phyloP scores from a whole-genome alignment of 2,113 vertebrate genomes.

The Callospermophilus lateralis region DNA sequence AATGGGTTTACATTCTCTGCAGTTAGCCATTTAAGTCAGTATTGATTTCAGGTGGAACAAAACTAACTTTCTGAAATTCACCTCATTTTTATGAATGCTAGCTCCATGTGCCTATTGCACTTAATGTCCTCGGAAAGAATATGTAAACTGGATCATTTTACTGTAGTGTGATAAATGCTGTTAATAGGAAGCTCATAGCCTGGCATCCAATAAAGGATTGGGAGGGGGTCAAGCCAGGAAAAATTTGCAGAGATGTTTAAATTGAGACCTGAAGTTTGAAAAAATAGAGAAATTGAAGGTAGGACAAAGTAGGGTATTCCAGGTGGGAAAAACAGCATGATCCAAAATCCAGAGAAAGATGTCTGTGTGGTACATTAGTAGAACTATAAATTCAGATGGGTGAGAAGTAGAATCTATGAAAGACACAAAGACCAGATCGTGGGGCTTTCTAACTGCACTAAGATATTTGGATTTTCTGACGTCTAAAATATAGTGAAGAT shows the following conservation, averaged over 20 bases:
- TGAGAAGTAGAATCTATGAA: background rate
- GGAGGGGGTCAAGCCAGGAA: background rate
- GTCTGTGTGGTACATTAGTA: background rate
- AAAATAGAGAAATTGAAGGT: background rate
- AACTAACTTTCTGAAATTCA: no score
- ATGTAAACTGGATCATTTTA: background rate
- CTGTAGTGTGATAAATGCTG: background rate
- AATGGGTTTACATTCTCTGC: no score
- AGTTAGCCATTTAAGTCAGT: no score
- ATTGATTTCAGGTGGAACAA: no score
- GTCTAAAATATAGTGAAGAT: background rate
- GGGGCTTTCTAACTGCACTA: background rate
- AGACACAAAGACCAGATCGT: background rate
- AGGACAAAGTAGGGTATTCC: background rate
- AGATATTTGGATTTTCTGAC: background rate
- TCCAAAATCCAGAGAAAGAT: background rate
- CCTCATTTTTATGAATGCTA: no score
- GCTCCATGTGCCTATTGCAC: no score
- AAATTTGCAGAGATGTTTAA: constrained; percentile 22
- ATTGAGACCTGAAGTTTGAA: background rate
- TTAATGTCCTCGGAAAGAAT: background rate
- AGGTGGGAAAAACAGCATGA: background rate
- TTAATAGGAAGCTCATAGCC: background rate
- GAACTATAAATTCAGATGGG: background rate
- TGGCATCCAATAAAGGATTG: background rate